A percentile compares a stretch with the other conserved stretches of the same genome.
phyloP scores from a whole-genome alignment of 2,888 invertebrate genomes.

The Acanthosepion pharaonis region DNA sequence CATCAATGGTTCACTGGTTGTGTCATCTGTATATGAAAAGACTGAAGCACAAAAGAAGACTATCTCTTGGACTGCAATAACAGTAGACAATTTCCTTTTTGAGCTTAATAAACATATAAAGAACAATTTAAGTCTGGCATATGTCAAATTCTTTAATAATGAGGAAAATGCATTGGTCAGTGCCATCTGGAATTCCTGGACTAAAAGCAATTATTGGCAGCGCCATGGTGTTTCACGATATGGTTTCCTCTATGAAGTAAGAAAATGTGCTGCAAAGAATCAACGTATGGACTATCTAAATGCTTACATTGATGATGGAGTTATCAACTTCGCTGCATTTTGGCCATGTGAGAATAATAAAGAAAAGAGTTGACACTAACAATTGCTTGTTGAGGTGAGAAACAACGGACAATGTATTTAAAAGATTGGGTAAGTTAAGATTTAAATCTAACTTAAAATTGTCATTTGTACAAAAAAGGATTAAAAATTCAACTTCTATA shows the following conservation, averaged over 20 bases:
- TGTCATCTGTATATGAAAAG: slow-evolving; percentile 48
- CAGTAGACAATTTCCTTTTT: slow-evolving; percentile 61
- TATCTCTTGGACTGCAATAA: slow-evolving; percentile 57
- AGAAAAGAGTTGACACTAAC: not conserved
- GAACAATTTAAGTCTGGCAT: slow-evolving; percentile 54
- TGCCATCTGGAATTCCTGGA: slow-evolving; percentile 61
- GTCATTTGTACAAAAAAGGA: no score
- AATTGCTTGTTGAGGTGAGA: no score
- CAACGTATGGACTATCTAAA: slow-evolving; percentile 61
- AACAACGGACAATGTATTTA: no score
- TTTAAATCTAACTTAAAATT: no score
- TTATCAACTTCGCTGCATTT: slow-evolving; percentile 65
- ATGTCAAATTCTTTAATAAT: slow-evolving; percentile 65
- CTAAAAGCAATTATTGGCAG: slow-evolving; percentile 58
- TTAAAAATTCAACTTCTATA: no score
- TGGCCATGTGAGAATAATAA: slow-evolving; percentile 55
- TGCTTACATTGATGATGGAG: slow-evolving; percentile 65
- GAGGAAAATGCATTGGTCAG: slow-evolving; percentile 60
- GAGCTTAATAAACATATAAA: slow-evolving; percentile 59
- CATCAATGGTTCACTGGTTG: slow-evolving; percentile 39
- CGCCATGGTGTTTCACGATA: slow-evolving; percentile 66
- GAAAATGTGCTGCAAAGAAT: slow-evolving; percentile 61
- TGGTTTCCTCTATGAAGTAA: slow-evolving; percentile 67
- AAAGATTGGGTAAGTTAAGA: no score
- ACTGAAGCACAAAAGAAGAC: slow-evolving; percentile 11